Evolutionary conservation across 2,888 invertebrate species (phyloP), one percentile per base, ranked within the genome.

Genomic region (Erpobdella octoculata): DNA sequence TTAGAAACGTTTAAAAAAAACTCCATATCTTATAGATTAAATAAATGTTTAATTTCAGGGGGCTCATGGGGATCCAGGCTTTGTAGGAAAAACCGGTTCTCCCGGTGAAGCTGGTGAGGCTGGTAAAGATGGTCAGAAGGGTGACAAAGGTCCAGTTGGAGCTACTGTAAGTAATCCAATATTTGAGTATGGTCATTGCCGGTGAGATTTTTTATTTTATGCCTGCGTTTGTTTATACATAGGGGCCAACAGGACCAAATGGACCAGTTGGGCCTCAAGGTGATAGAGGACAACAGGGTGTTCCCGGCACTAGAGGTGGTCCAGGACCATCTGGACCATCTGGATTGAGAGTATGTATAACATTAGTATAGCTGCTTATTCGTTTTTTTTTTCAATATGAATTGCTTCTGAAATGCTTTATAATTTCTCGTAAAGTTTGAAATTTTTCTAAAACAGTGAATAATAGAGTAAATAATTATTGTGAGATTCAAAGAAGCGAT

Each of bases 51-150:
- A 5, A 46, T 28, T 41, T 35, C 33, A 69, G 69, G 69, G 69
- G 18, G 69, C 21, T 6, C 53, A 18, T n/a, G 69, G 69, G 21
- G 53, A 53, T 31, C 18, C 70, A 59, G 73, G 73, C 18, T 58
- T 61, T 9, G 18, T 46, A 48, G 73, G 73, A 59, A 66, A 73
- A 58, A 36, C 59, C 4, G 73, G 73, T 58, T 5, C 31, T 5
- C 64, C 71, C 25, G 76, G 76, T 64, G 53, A 58, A 2, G 25
- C 41, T 65, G 74, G 74, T 33, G 48, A 48, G n/a, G 25, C 70
- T 37, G 74, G 74, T 1, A 25, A 48, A 12, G 46, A 36, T 46
- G 73, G 73, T 18, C 25, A 28, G 15, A 58, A 62, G n/a, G 75
- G 70, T 35, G 53, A 36, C 12, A 48, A 58, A 37, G 72, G 72